Evolutionary conservation across 2,797 vertebrate species (phyloP).

Genomic region (Lepilemur septentrionalis): DNA sequence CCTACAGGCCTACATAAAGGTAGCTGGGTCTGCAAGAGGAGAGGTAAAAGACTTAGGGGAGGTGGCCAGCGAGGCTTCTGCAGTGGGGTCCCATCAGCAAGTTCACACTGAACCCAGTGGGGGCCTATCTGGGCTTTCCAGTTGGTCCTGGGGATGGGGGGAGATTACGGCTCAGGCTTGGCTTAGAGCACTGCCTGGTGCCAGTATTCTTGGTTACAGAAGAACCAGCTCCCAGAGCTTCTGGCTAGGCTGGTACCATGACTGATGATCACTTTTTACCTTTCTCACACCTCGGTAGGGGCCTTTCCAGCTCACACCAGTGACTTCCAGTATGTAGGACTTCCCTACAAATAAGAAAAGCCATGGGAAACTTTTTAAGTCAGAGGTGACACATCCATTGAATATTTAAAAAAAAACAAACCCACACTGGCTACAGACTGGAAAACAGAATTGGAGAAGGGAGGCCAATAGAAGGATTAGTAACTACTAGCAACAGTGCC

Average conservation of each 20-base stretch:
- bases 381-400: background rate
- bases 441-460: background rate
- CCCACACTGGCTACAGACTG: background rate
- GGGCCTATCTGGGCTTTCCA: background rate
- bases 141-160: background rate
- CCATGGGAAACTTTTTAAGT: background rate
- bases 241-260: background rate
- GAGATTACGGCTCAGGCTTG: background rate
- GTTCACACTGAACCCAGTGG: background rate
- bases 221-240: background rate
- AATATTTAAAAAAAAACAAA: background rate
- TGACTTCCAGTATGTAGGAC: background rate
- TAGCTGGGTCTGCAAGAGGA: background rate
- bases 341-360: background rate
- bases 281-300: background rate
- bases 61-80: background rate
- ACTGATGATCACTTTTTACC: background rate
- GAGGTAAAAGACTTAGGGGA: background rate
- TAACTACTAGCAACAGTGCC: background rate
- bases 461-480: background rate
- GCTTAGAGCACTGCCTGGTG: background rate
- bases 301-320: background rate
- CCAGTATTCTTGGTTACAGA: background rate
- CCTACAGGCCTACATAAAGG: background rate
- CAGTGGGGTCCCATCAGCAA: accelerated